These are phyloP conservation scores for Deroptyus accipitrinus DNA, from an alignment of 2,113 vertebrate species.

Conservation along the genomic window DNA sequence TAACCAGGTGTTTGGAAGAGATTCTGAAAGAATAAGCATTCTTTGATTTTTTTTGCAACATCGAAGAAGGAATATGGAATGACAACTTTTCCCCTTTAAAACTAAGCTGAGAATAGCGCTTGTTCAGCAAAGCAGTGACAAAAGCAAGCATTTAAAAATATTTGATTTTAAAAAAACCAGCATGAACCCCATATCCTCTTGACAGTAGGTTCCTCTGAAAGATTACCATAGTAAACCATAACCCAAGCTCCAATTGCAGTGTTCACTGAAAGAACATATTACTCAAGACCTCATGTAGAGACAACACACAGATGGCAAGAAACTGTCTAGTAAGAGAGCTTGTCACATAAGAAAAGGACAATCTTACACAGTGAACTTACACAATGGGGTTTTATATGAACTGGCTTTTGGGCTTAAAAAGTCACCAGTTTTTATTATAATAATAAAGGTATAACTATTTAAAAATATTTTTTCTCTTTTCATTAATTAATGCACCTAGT, in stretches of 20 bases:
- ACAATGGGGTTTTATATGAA: background rate
- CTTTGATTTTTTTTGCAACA: background rate
- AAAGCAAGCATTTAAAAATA: background rate
- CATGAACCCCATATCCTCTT: background rate
- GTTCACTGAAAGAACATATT: background rate
- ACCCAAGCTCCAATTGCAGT: background rate
- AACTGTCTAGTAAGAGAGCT: background rate
- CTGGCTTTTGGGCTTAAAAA: background rate
- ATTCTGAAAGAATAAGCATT: background rate
- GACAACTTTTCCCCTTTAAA: background rate
- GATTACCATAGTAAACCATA: background rate
- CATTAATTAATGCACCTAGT: background rate
- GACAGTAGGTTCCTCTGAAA: background rate
- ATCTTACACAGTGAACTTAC: background rate
- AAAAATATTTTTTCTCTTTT: background rate
- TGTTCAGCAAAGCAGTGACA: background rate
- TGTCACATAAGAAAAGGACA: background rate
- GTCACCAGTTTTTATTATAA: background rate
- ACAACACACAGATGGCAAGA: background rate
- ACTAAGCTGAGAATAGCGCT: background rate
- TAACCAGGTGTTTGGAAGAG: background rate
- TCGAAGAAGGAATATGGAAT: background rate
- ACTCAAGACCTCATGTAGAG: background rate
- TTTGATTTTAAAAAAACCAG: rapidly evolving
- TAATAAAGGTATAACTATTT: background rate